Base-by-base conservation (phyloP, 1,140 invertebrate genomes). In the Oedothorax gibbosus region DNA sequence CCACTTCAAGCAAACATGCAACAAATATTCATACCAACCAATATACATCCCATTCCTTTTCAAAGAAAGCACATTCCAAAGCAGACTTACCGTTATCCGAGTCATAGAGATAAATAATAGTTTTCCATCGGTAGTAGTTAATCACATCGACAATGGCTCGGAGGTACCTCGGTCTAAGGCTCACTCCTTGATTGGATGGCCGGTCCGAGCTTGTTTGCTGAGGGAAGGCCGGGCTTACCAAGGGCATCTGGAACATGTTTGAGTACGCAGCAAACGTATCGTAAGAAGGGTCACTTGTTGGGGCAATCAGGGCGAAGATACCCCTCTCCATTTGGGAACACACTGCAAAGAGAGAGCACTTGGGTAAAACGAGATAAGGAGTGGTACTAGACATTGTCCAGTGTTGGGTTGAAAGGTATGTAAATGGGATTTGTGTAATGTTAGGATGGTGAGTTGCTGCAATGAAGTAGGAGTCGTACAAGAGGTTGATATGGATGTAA, bases 251-350 rank as follows among this genome's bases (percentile, higher is more conserved):
- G 90, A 98, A 98, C 8, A 96, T 97, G 90, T 98, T 98, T 88
- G 95, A 95, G 91, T 98, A 98, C 2, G 96, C 98, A 89, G 98
- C 96, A 65, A 98, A 93, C 35, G 96, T 98, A 90, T 97, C 95
- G 90, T 98, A 97, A 6, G 96, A 97, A 87, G 97, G 96, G 7
- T 96, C 95, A 86, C 95, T 95, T 9, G 98, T 96, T 7, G 96
- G 95, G 0, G 96, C 97, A 88, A 99, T 91, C 93, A 99, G 95
- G 7, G 96, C 94, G 88, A 95, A 95, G 71, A 98, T 96, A 21
- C 96, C 96, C 69, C 78, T 12, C 20, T 78, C 79, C 66, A 87
- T 69, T 68, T 86, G 86, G 11, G 76, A 69, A 75, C 87, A 87
- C 51, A 87, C 87, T 87, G 18, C 18, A 62, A 72, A 6, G 51